Base-by-base conservation (phyloP, 2,888 invertebrate species). In the Epinotia bilunana region DNA sequence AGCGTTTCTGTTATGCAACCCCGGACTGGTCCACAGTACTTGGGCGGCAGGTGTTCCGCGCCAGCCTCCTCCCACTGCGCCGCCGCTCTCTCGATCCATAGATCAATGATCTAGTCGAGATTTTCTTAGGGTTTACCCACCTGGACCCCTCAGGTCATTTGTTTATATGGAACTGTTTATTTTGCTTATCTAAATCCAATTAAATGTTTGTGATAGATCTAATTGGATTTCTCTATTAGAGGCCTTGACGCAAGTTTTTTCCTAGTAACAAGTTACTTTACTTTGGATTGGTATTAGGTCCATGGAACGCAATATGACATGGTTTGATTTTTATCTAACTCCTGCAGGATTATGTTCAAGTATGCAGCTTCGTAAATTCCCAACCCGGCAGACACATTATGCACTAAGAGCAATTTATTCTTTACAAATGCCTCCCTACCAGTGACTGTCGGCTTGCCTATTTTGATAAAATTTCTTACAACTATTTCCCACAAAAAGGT, bases 1-100 rank as follows among this genome's bases (percentile, higher is more conserved):
- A 79, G 55, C 83, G 74, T 85, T 87, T 65, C 78, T 77, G 72
- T 74, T 76, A 74, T 73, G 77, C 80, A 76, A 70, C 76, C 78
- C 77, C 78, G 76, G 79, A 87, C 90, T 90, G 90, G 91, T 92
- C 84, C 86, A 87, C 82, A 89, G 92, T 91, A 91, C 93, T 91
- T 90, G 93, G 93, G 93, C 92, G 93, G 93, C 93, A 94, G 93
- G 93, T 94, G 93, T 92, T 90, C 88, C 89, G 87, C 79, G 83
- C 81, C 88, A 80, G 91, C 92, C 93, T 92, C 93, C 93, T 92
- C 93, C 93, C 91, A 91, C 90, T 86, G 88, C 88, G 86, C 89
- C 88, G 90, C 89, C 88, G 88, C 81, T 85, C 84, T 86, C 87
- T 86, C 87, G 87, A 85, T 86, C 87, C 83, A 82, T 82, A 85